Evolutionary conservation across 2,797 vertebrate species (phyloP).

Genomic region (Bradypus variegatus): DNA sequence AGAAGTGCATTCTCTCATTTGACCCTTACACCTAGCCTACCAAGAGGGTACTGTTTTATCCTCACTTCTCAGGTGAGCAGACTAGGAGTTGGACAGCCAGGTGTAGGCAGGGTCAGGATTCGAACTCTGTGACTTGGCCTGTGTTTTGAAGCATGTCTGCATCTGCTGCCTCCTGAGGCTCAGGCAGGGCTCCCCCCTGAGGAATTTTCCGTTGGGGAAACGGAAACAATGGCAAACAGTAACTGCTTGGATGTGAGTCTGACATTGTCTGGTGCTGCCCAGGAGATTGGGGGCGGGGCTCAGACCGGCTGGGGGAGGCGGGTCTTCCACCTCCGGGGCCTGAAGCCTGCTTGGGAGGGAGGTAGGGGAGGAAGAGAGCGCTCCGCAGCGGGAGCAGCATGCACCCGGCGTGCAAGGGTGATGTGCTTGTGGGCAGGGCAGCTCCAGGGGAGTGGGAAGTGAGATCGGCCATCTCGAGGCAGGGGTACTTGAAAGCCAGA

Average conservation of each 20-base stretch:
- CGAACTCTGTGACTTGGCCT: background rate
- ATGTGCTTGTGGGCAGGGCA: background rate
- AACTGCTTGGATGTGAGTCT: background rate
- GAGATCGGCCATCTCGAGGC: background rate
- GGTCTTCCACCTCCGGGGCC: background rate
- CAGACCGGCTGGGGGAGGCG: background rate
- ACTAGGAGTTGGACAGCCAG: background rate
- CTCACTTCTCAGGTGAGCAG: background rate
- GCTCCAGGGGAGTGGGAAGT: background rate
- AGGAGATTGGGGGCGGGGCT: background rate
- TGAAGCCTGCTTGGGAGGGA: too few species aligned
- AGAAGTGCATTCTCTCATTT: background rate
- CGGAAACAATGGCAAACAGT: background rate
- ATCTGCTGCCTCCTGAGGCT: background rate
- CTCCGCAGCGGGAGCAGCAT: background rate
- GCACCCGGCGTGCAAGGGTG: background rate
- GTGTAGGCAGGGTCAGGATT: background rate
- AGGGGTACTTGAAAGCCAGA: background rate
- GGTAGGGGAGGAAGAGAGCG: background rate
- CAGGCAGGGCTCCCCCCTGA: background rate
- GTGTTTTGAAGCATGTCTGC: background rate
- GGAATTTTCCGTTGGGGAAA: conserved; percentile 1
- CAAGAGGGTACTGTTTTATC: background rate
- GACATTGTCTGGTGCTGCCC: background rate
- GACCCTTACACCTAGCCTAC: background rate